phyloP scores from a whole-genome alignment of 2,888 invertebrate genomes.

The Prosopocoilus inquinatus region DNA sequence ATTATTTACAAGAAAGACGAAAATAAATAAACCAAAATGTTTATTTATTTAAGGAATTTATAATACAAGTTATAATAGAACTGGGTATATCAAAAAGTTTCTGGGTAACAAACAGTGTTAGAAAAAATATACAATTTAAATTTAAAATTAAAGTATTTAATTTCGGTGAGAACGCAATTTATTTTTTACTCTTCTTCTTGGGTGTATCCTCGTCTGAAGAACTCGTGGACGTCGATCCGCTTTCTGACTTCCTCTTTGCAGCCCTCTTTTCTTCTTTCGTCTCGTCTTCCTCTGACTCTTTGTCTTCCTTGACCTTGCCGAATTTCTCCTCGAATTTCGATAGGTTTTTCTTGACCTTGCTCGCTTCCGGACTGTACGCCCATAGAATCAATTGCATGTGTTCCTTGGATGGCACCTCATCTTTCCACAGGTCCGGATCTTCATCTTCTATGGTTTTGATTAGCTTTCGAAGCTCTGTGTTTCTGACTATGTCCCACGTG shows the following conservation, averaged over 20 bases:
- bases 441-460: conserved; percentile 60
- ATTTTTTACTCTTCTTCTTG: conserved; percentile 38
- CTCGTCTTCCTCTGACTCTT: conserved; percentile 27
- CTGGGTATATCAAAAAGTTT: too few species aligned
- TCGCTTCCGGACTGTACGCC: conserved; percentile 73
- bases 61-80: too few species aligned
- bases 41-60: too few species aligned
- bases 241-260: conserved; percentile 37
- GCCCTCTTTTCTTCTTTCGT: conserved; percentile 23
- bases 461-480: conserved; percentile 60
- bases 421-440: conserved; percentile 61
- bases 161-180: conserved; percentile 10
- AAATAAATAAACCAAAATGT: too few species aligned
- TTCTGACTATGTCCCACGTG: conserved; percentile 77
- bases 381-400: conserved; percentile 70
- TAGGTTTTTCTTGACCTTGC: conserved; percentile 62
- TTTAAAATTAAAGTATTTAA: neutral
- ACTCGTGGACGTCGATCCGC: conserved; percentile 26
- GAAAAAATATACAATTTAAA: too few species aligned
- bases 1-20: too few species aligned
- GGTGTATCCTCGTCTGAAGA: conserved; percentile 41
- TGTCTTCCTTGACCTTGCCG: conserved; percentile 34
- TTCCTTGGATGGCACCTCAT: conserved; percentile 66
- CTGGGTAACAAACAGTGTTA: too few species aligned
- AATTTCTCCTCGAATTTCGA: conserved; percentile 52